Base-by-base conservation (phyloP, 2,888 invertebrate genomes). In the Panzeria rudis region DNA sequence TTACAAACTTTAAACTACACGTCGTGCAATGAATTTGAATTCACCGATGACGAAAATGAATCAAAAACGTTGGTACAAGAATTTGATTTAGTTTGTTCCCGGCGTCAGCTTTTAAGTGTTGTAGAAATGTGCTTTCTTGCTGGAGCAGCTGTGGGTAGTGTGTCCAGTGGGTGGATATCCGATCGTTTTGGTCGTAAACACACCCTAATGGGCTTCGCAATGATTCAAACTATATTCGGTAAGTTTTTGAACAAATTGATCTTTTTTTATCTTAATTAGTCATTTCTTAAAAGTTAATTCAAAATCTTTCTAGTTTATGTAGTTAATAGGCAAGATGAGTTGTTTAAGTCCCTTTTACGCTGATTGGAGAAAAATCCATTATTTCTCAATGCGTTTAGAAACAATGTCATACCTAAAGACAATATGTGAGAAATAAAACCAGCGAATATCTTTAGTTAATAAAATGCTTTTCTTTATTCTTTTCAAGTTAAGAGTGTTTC, bases 121-220 rank as follows among this genome's bases (percentile, higher is more conserved):
- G 94, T 94, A 7, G 95, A 95, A 91, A 95, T 94, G 94, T 94
- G 94, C 89, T 95, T 95, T 89, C 92, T 95, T 79, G 93, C 93
- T 29, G 95, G 95, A 7, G 95, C 95, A 2, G 94, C 95, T 0
- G 90, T 94, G 6, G 95, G 95, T 11, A 95, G 95, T 59, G 93
- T 95, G n/a, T 93, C 94, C n/a, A 94, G 94, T 86, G 95, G 95
- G 0, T 94, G 94, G 88, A 93, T 95, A 23, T 95, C 95, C 0
- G 95, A 95, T 90, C 94, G 94, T 91, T 95, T 93, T 88, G 95
- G 95, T 8, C 93, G 95, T 25, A 95, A 95, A 88, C 93, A 93
- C 73, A 94, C 95, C 0, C 90, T 95, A 79, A 94, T 95, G 93
- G 91, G 92, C 3, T 94, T 94, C 8, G 92, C 94, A 54, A 89